phyloP scores from a whole-genome alignment of 1,140 invertebrate genomes.

The Nebria ingens region DNA sequence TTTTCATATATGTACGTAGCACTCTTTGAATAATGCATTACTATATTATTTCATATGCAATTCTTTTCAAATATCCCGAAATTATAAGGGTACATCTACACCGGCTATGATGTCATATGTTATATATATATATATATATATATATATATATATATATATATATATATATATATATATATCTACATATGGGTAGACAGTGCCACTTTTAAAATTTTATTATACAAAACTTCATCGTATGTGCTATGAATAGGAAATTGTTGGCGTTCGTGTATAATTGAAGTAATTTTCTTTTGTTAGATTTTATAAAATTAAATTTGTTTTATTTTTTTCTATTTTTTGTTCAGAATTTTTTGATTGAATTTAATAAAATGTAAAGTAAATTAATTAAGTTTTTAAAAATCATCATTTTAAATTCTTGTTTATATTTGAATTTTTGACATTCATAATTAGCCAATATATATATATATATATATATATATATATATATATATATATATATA shows the following conservation, averaged over 20 bases:
- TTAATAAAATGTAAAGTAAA: no score
- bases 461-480: no score
- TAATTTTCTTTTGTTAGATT: background rate
- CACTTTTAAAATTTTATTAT: conserved; percentile 1
- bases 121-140: background rate
- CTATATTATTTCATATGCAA: background rate
- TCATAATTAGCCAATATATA: no score
- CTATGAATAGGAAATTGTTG: background rate
- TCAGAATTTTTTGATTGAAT: no score
- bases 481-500: no score
- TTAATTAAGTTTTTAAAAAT: background rate
- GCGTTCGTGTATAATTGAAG: background rate
- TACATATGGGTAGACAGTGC: background rate
- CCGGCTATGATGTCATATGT: conserved; percentile 7
- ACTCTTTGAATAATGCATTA: no score
- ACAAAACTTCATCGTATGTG: background rate
- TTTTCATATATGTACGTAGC: no score
- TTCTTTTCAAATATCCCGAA: conserved; percentile 2
- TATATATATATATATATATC: no score
- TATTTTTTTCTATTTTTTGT: background rate
- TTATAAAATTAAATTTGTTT: no score
- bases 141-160: no score
- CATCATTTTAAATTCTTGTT: background rate
- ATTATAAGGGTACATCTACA: background rate
- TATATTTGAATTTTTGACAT: no score